Conservation (phyloP, 2,797 vertebrate species). For the Semotilus atromaculatus region DNA sequence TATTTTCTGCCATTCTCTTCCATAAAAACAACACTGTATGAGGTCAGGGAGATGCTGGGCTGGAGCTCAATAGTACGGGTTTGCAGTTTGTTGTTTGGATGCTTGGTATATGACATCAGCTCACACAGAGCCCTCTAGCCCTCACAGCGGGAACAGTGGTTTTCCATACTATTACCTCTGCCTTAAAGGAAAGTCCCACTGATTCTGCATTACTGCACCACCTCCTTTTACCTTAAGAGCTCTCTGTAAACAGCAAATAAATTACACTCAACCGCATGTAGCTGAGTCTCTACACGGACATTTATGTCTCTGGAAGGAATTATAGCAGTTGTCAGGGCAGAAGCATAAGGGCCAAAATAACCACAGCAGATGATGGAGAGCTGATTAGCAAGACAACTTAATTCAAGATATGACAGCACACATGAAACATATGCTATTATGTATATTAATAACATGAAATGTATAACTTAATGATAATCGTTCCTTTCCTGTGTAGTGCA, state of each 20-base stretch:
- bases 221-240: constrained; percentile 56
- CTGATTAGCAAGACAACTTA: constrained; percentile 42
- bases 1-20: constrained; percentile 60
- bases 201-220: constrained; percentile 45
- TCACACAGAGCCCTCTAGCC: constrained; percentile 55
- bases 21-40: constrained; percentile 57
- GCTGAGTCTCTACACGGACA: constrained; percentile 31
- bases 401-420: constrained; percentile 32
- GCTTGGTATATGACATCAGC: constrained; percentile 62
- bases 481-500: neutral
- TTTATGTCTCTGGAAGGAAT: constrained; percentile 40
- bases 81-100: constrained; percentile 65
- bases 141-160: constrained; percentile 50
- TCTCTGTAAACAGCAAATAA: constrained; percentile 52
- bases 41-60: constrained; percentile 59
- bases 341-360: constrained; percentile 35
- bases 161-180: constrained; percentile 59
- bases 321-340: neutral
- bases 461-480: constrained; percentile 7
- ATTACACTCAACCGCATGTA: constrained; percentile 29
- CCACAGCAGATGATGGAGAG: constrained; percentile 42
- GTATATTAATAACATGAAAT: neutral
- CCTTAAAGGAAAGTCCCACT: constrained; percentile 55
- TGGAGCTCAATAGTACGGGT: constrained; percentile 55
- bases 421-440: constrained; percentile 1